Base-by-base conservation (phyloP, 2,797 vertebrate species). In the Diplodus sargus region DNA sequence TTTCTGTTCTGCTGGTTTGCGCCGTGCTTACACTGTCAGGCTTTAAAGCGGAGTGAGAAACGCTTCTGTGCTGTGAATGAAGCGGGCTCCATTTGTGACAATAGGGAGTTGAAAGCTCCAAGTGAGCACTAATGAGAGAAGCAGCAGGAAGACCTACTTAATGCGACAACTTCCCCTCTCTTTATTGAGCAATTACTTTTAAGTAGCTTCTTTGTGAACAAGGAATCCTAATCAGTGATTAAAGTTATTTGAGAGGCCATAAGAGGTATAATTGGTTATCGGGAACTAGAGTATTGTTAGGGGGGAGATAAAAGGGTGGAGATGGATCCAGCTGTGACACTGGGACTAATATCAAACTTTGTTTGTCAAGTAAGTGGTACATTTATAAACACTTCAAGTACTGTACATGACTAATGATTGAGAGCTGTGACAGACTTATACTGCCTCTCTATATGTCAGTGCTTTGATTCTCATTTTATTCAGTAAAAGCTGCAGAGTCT, bases 221-320 rank as follows among this genome's bases (percentile, higher is more conserved):
- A 95, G 94, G 96, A 97, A 98, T 97, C 96, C 96, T 96, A 97
- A 98, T 97, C 96, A 96, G 96, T 96, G 96, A 97, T 97, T 97
- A 96, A 92, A 96, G 95, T 95, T 95, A 96, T 97, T 96, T 96
- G 95, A 97, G 94, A 95, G 96, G 95, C 95, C 92, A 89, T 96
- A 94, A 93, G 95, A 96, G 95, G 96, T 95, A 90, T 97, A 97
- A 97, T 96, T 96, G 96, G 95, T 96, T 96, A 96, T 96, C 93
- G 93, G 94, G 95, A 96, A 93, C 91, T 85, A 23, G 94, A 96
- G 94, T 94, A 96, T 95, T 95, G 95, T 95, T 95, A 95, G 93
- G 90, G 92, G 92, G 92, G 91, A 94, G 94, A 94, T 94, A 94
- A 96, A 96, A 95, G 94, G 94, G 89, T 89, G 91, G 54, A 70